These are phyloP conservation scores for Melanotaenia duboulayi DNA, from an alignment of 2,113 vertebrate species.

Conservation along the genomic window DNA sequence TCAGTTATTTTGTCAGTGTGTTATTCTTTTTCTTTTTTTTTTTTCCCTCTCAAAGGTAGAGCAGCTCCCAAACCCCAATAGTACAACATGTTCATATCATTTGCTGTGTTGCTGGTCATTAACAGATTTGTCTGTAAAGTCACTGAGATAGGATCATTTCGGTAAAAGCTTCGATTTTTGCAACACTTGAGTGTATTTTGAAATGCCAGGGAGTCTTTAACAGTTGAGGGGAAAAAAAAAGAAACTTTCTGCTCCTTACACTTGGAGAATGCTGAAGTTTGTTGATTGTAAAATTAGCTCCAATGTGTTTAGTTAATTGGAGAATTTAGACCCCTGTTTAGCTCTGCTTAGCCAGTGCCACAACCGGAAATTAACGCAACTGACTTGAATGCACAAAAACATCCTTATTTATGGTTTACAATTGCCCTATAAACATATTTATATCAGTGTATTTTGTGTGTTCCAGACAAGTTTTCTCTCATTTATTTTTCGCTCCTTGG, in stretches of 20 bases:
- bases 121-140: constrained; percentile 6
- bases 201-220: constrained; percentile 6
- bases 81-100: not conserved
- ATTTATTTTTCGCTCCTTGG: constrained; percentile 9
- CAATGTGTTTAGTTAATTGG: not conserved
- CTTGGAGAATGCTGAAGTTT: not conserved
- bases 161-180: constrained; percentile 41
- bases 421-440: constrained; percentile 47
- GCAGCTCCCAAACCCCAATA: not conserved
- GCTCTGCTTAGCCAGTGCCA: not conserved
- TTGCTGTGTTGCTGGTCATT: constrained; percentile 1
- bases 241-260: constrained; percentile 13
- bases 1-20: constrained; percentile 22
- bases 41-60: not conserved
- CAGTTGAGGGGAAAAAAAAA: too few relatives aligned
- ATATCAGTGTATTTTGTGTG: constrained; percentile 47
- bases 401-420: constrained; percentile 13
- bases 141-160: constrained; percentile 35
- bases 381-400: constrained; percentile 29
- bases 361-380: constrained; percentile 8
- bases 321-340: constrained; percentile 2
- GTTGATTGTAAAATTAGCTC: not conserved
- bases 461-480: constrained; percentile 20
- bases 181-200: constrained; percentile 43
- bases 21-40: not conserved